Percentiles rank a stretch among this genome's conserved stretches.
phyloP scores from a whole-genome alignment of 2,797 vertebrate genomes.

The Danio albolineatus region DNA sequence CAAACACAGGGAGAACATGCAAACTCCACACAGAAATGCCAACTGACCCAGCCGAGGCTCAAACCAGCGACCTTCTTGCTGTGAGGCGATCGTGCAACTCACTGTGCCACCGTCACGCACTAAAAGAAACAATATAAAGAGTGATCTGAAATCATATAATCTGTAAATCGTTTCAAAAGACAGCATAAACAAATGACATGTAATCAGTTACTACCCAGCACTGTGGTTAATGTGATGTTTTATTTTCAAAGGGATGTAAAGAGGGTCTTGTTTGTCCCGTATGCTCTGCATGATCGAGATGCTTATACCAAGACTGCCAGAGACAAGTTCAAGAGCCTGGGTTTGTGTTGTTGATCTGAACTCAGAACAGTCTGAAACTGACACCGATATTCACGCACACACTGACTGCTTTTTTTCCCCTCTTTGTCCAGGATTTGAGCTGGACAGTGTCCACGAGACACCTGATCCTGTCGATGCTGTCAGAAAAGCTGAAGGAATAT shows the following conservation, averaged over 20 bases:
- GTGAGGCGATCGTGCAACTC: too few relatives aligned
- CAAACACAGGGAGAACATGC: too few relatives aligned
- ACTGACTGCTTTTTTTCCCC: background rate
- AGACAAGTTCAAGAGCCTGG: conserved; percentile 80
- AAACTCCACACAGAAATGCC: too few relatives aligned
- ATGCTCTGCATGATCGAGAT: conserved; percentile 84
- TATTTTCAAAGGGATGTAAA: conserved; percentile 75
- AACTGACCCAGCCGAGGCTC: too few relatives aligned
- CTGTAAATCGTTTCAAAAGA: background rate
- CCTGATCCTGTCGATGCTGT: conserved; percentile 82
- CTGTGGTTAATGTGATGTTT: background rate
- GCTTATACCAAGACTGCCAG: conserved; percentile 81
- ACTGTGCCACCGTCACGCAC: too few relatives aligned
- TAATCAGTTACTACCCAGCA: too few relatives aligned
- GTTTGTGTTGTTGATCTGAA: conserved; percentile 66
- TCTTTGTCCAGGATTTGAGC: conserved; percentile 78
- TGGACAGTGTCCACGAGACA: conserved; percentile 87
- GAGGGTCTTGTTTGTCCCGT: conserved; percentile 85
- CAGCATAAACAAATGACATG: too few relatives aligned
- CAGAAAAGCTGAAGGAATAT: conserved; percentile 84
- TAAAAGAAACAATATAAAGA: too few relatives aligned
- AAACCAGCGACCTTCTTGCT: too few relatives aligned
- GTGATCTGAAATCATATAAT: background rate
- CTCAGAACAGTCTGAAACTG: background rate
- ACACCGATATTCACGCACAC: too few relatives aligned